Evolutionary conservation across 2,888 invertebrate species (phyloP), one percentile per base, ranked within the genome.

Genomic region (Torymus tubicola): DNA sequence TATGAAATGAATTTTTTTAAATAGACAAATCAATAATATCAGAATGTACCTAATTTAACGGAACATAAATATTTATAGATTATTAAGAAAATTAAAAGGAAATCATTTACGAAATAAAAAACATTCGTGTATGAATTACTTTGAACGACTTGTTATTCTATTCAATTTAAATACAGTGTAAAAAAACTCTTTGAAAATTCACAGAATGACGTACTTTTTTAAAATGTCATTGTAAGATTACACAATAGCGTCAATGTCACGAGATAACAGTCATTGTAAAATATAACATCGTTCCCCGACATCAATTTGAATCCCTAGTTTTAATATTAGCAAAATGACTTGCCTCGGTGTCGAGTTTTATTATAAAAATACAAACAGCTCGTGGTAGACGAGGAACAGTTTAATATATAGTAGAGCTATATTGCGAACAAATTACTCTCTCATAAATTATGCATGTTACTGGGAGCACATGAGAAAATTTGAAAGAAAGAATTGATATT

Each of bases 401-500:
- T 11, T 60, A 18, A 60, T 11, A 60, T 0, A 11, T 60, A 2
- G 18, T 64, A 31, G 2, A 31, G 31, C 3, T 3, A 3, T 2
- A 31, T 31, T 31, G 31, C 31, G 31, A 31, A 31, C 31, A 3
- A 31, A 31, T 31, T 31, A n/a, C 53, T 13, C 16, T 72, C 42
- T 16, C 31, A 52, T 72, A 24, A 61, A 55, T 63, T 2, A 24
- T 31, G 61, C n/a, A n/a, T 31, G 31, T 11, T 13, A 58, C 16
- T 1, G 0, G 14, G 31, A 42, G 16, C 13, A 60, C 31, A 31
- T 31, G 31, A 31, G 14, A 58, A n/a, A 11, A 24, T 63, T 31
- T 52, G 52, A 57, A 75, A 75, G 75, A 75, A 61, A 68, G 60
- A 75, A 75, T 61, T 68, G 75, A 75, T 50, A 65, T 21, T 18